phyloP scores from a whole-genome alignment of 2,797 vertebrate genomes.

The Gymnopithys bicolor region DNA sequence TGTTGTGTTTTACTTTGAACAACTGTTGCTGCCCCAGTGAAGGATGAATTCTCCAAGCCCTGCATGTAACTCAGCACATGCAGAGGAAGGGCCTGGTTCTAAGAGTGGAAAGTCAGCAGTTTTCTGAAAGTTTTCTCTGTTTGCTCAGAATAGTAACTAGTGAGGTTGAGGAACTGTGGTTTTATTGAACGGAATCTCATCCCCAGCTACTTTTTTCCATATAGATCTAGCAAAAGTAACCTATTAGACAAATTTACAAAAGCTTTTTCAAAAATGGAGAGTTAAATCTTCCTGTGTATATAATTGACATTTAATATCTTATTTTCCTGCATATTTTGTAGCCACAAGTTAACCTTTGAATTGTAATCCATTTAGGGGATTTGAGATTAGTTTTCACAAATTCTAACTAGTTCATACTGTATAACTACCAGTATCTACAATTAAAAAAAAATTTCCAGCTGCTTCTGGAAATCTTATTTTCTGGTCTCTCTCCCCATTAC shows the following conservation, averaged over 20 bases:
- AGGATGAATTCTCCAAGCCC: neutral
- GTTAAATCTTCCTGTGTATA: neutral
- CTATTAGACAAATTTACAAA: neutral
- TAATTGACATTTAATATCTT: neutral
- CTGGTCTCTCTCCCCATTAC: no score
- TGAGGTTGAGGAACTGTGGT: neutral
- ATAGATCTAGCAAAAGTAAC: neutral
- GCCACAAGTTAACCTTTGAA: neutral
- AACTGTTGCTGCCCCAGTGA: neutral
- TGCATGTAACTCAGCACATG: neutral
- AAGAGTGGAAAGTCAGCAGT: slow-evolving; percentile 32
- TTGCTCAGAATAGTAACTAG: slow-evolving; percentile 19
- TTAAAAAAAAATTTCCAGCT: neutral
- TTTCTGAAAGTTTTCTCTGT: slow-evolving; percentile 26
- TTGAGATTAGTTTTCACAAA: neutral
- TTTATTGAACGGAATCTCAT: slow-evolving; percentile 10
- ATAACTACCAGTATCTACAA: neutral
- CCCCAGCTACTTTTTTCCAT: neutral
- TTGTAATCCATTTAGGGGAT: neutral
- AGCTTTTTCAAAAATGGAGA: neutral
- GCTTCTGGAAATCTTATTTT: no score
- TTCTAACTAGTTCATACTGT: neutral
- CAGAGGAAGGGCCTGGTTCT: neutral
- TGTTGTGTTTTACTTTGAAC: neutral
- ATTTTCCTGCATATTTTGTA: neutral